Base-by-base conservation (phyloP, 2,113 vertebrate species). In the Tympanuchus pallidicinctus region DNA sequence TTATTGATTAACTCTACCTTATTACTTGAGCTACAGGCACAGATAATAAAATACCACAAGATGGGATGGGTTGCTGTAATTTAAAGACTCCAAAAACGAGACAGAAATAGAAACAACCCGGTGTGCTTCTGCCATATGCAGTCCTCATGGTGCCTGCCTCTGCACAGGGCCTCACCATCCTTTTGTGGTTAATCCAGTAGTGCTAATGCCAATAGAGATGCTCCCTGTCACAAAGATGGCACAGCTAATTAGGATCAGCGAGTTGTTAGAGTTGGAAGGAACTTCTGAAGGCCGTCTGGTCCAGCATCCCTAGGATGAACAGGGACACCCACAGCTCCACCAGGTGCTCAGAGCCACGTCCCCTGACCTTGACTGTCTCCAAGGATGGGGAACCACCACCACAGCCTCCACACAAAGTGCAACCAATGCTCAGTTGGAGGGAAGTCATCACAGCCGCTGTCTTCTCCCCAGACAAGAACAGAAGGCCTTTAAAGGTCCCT, bases 71-170 rank as follows among this genome's bases (percentile, higher is more conserved):
- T 11, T 78, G 21, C 66, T 50, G 54, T 14, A 15, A 18, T 16
- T 24, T 36, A 2, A 0, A 7, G 6, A 4, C 24, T 32, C 48
- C 48, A 32, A 13, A 20, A 42, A 15, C 4, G 15, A 71, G 43
- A 5, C 32, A 64, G 50, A 34, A 76, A 36, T 50, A 42, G 27
- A 30, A 16, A 28, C 13, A 40, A 60, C 27, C 69, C 34, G 5
- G 1, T 0, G 4, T 32, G 50, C 3, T 30, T 52, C 63, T 28
- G 28, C 22, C 32, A 34, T 2, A 0, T 2, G 20, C 0, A 0
- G 43, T 13, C 13, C 27, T 74, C 32, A 13, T 6, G 3, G 11
- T 13, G 18, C 9, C 30, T 36, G 32, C 24, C 30, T 40, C 27
- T 21, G 43, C 3, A 2, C 16, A 10, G n/a, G 38, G 48, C 50